These are phyloP conservation scores for Larimichthys crocea DNA, from an alignment of 2,113 vertebrate species.

Conservation along the genomic window DNA sequence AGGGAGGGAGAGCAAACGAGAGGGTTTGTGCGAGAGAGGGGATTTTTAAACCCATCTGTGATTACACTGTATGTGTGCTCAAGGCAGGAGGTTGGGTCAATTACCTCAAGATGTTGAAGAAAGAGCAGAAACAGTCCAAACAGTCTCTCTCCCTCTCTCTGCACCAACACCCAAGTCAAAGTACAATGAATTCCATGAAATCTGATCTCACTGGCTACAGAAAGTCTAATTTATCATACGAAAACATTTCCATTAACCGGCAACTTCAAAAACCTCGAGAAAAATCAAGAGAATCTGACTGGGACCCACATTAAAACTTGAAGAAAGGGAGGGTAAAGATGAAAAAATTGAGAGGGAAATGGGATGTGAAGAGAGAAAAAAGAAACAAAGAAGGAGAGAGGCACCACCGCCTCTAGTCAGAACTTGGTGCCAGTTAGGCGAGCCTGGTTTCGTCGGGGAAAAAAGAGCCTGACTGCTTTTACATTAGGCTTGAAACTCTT, in stretches of 20 bases:
- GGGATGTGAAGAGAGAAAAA: not conserved
- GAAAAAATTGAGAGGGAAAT: not conserved
- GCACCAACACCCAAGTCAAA: conserved; percentile 53
- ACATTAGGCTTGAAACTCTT: not conserved
- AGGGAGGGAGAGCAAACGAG: conserved; percentile 13
- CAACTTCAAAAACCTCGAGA: not conserved
- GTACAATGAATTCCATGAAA: conserved; percentile 55
- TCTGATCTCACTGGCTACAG: conserved; percentile 49
- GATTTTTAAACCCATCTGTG: conserved; percentile 62
- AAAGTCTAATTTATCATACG: conserved; percentile 43
- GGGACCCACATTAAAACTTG: conserved; percentile 1
- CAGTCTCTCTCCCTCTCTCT: conserved; percentile 20
- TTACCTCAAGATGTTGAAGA: conserved; percentile 83
- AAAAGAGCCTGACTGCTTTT: not conserved
- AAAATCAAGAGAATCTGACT: not conserved
- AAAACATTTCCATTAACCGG: conserved; percentile 40
- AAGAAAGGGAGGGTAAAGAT: not conserved
- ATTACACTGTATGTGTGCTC: conserved; percentile 42
- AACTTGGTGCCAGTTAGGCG: not conserved
- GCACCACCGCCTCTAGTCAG: conserved; percentile 5
- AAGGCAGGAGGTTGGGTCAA: conserved; percentile 73
- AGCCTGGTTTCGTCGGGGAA: not conserved
- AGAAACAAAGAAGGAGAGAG: conserved; percentile 25
- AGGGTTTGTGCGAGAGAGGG: conserved; percentile 39
- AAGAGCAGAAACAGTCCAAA: conserved; percentile 65